Conservation (phyloP, 1,140 invertebrate genomes). For the Conopomorpha cramerella region DNA sequence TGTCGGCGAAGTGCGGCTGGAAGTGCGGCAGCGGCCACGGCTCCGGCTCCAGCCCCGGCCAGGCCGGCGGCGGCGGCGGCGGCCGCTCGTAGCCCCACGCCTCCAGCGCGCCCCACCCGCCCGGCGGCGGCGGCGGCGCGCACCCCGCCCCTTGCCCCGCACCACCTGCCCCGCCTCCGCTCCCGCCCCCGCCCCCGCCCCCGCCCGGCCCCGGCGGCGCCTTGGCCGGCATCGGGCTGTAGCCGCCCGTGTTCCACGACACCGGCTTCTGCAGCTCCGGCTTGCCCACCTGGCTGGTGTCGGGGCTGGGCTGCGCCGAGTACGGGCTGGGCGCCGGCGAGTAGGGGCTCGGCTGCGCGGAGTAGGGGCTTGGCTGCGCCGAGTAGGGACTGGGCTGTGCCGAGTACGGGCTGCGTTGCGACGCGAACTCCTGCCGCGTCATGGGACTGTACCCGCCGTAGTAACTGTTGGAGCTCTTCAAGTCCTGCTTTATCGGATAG, state of each 20-base stretch:
- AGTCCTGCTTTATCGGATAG: slow-evolving; percentile 34
- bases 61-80: neutral
- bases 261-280: slow-evolving; percentile 35
- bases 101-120: slow-evolving; percentile 26
- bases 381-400: slow-evolving; percentile 50
- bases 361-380: slow-evolving; percentile 50
- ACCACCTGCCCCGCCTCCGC: no score
- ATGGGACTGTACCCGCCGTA: slow-evolving; percentile 50
- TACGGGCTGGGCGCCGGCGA: slow-evolving; percentile 53
- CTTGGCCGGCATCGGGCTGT: slow-evolving; percentile 52
- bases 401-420: slow-evolving; percentile 49
- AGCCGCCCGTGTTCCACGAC: slow-evolving; percentile 44
- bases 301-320: slow-evolving; percentile 51
- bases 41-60: no score
- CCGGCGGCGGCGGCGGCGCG: slow-evolving; percentile 38
- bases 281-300: slow-evolving; percentile 48
- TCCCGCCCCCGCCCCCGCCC: no score
- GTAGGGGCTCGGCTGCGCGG: slow-evolving; percentile 52
- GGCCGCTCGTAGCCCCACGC: slow-evolving; percentile 25
- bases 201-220: no score
- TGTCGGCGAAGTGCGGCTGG: slow-evolving; percentile 17
- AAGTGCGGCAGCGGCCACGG: slow-evolving; percentile 12
- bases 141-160: no score
- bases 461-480: slow-evolving; percentile 44
- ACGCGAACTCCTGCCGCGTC: slow-evolving; percentile 46